Evolutionary conservation across 1,140 invertebrate genomes (phyloP).

Genomic region (Riptortus pedestris): DNA sequence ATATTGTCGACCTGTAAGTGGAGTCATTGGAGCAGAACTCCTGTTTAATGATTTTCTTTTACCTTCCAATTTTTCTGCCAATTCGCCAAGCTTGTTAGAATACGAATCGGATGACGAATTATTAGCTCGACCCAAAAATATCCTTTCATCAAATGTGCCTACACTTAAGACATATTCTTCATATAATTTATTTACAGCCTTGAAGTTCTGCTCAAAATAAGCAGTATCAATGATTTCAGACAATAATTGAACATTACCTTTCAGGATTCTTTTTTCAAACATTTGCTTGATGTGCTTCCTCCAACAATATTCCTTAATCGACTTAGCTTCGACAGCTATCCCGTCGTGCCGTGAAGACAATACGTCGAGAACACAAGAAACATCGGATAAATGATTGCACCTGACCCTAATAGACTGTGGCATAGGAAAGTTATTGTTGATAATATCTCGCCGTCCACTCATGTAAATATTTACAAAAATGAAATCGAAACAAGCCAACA

Average conservation of each 20-base stretch:
- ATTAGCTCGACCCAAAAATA: constrained; percentile 63
- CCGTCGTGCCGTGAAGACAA: constrained; percentile 74
- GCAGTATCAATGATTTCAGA: constrained; percentile 57
- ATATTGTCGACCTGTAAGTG: constrained; percentile 75
- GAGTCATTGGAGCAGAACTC: constrained; percentile 48
- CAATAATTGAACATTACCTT: constrained; percentile 51
- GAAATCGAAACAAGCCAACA: constrained; percentile 83
- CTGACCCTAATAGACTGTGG: constrained; percentile 41
- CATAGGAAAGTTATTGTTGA: constrained; percentile 78
- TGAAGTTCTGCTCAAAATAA: constrained; percentile 69
- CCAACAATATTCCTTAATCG: constrained; percentile 82
- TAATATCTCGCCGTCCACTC: constrained; percentile 56
- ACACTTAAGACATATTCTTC: constrained; percentile 83
- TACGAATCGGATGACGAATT: background rate
- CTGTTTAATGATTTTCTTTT: background rate
- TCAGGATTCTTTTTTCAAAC: constrained; percentile 58
- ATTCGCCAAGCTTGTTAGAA: background rate
- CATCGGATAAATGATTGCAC: constrained; percentile 51
- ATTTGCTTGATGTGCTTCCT: constrained; percentile 68
- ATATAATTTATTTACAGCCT: constrained; percentile 76
- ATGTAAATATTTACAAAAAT: constrained; percentile 78
- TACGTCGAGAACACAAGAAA: constrained; percentile 71
- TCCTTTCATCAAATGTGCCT: constrained; percentile 93
- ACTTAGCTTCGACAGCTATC: constrained; percentile 72
- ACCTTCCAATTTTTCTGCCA: background rate